A percentile compares a stretch with the other conserved stretches of the same genome.
Conservation (phyloP, 1,140 invertebrate species). For the Solen grandis region DNA sequence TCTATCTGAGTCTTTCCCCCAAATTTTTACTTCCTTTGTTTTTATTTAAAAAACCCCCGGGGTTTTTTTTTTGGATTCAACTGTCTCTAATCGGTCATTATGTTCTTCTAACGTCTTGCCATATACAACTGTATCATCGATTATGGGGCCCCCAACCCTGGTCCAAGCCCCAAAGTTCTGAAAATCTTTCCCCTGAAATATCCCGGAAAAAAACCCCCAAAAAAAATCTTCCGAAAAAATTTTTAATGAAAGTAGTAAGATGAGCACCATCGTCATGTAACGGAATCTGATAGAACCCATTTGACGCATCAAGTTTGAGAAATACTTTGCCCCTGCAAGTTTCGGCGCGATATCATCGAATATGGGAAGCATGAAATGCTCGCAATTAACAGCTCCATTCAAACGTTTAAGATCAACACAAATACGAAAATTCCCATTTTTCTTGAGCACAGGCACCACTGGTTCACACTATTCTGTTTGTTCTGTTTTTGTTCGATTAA, state of each 20-base stretch:
- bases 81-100: no score
- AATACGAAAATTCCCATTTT: constrained; percentile 36
- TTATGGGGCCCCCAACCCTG: no score
- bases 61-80: no score
- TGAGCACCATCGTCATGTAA: constrained; percentile 22
- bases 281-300: constrained; percentile 53
- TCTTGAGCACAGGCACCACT: constrained; percentile 60
- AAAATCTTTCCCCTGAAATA: no score
- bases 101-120: no score
- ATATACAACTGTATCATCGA: no score
- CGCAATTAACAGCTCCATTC: constrained; percentile 47
- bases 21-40: no score
- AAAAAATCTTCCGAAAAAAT: constrained; percentile 52
- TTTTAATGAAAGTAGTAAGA: constrained; percentile 62
- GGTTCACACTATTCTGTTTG: constrained; percentile 58
- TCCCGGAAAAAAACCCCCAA: no score
- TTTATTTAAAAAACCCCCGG: no score
- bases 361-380: constrained; percentile 44
- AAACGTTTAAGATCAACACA: constrained; percentile 60
- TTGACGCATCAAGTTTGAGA: constrained; percentile 41
- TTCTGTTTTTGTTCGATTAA: constrained; percentile 56
- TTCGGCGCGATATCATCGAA: constrained; percentile 24
- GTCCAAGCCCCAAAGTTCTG: no score
- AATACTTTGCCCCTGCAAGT: constrained; percentile 16
- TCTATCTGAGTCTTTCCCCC: no score